Evolutionary conservation across 2,888 invertebrate species (phyloP).

Genomic region (Adelphocoris suturalis): DNA sequence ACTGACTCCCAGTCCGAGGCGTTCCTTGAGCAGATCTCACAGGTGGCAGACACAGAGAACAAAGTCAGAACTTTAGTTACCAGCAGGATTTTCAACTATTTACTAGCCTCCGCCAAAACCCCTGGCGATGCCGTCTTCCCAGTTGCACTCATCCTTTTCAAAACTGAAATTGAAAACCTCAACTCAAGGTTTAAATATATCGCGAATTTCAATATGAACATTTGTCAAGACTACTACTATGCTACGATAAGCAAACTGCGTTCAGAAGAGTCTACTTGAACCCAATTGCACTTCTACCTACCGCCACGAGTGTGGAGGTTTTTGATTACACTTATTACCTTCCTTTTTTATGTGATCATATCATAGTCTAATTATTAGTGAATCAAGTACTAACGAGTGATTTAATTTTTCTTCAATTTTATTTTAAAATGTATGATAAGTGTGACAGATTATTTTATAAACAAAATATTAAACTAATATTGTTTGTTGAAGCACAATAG

Average conservation of each 20-base stretch:
- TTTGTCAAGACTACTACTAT: constrained; percentile 72
- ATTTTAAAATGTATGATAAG: not conserved
- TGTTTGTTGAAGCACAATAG: not conserved
- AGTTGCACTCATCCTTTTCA: constrained; percentile 69
- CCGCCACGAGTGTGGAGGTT: not conserved
- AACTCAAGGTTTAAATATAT: constrained; percentile 70
- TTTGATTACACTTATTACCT: not conserved
- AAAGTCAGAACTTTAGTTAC: constrained; percentile 68
- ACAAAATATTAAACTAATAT: constrained; percentile 6
- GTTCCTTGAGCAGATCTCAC: constrained; percentile 62
- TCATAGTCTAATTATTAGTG: not conserved
- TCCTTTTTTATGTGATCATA: not conserved
- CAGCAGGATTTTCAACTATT: constrained; percentile 63
- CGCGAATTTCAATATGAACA: constrained; percentile 69
- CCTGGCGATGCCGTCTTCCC: constrained; percentile 65
- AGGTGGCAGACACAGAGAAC: constrained; percentile 65
- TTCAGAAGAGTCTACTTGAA: constrained; percentile 17
- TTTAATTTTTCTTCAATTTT: not conserved
- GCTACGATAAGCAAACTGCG: constrained; percentile 34
- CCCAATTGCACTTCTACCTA: not conserved
- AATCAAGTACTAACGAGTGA: constrained; percentile 12
- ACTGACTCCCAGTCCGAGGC: constrained; percentile 56
- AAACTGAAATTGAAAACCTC: constrained; percentile 68
- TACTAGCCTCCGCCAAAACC: constrained; percentile 59
- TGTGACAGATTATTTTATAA: not conserved